phyloP scores from a whole-genome alignment of 2,888 invertebrate species.

The Hirtodrosophila cameraria region DNA sequence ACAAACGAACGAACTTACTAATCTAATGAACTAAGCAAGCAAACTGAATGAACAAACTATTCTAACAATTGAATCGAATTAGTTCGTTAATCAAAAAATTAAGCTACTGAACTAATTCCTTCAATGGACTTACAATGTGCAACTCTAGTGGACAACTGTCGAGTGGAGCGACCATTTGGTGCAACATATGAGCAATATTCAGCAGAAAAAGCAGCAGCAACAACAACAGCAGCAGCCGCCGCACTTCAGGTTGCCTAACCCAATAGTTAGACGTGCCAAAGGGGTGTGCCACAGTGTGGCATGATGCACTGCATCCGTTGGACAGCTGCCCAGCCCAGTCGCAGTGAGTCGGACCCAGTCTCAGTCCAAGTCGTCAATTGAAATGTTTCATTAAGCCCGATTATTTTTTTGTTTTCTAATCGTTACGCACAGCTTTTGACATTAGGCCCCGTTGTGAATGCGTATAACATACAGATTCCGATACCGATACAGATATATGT shows the following conservation, averaged over 20 bases:
- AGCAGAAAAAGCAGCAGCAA: too few species aligned
- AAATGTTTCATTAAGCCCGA: slow-evolving; percentile 28
- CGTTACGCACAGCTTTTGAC: slow-evolving; percentile 49
- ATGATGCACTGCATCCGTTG: slow-evolving; percentile 72
- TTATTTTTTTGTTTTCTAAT: slow-evolving; percentile 11
- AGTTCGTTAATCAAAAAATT: too few species aligned
- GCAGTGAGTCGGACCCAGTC: neutral
- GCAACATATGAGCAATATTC: slow-evolving; percentile 27
- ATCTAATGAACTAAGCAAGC: too few species aligned
- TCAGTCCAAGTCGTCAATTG: neutral
- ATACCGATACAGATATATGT: slow-evolving; percentile 13
- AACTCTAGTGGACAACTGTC: too few species aligned
- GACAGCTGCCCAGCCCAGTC: slow-evolving; percentile 17
- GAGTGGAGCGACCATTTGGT: slow-evolving; percentile 25
- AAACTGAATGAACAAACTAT: too few species aligned
- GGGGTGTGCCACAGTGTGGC: slow-evolving; percentile 61
- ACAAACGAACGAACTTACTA: too few species aligned
- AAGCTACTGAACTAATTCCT: too few species aligned
- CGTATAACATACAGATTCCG: slow-evolving; percentile 36
- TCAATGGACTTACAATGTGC: too few species aligned
- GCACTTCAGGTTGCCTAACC: slow-evolving; percentile 57
- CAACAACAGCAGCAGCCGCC: slow-evolving; percentile 10
- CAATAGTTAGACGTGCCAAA: slow-evolving; percentile 52
- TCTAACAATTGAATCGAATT: too few species aligned
- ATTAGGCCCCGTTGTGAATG: slow-evolving; percentile 27